Evolutionary conservation across 2,888 invertebrate genomes (phyloP).

Genomic region (Hemithea aestivaria): DNA sequence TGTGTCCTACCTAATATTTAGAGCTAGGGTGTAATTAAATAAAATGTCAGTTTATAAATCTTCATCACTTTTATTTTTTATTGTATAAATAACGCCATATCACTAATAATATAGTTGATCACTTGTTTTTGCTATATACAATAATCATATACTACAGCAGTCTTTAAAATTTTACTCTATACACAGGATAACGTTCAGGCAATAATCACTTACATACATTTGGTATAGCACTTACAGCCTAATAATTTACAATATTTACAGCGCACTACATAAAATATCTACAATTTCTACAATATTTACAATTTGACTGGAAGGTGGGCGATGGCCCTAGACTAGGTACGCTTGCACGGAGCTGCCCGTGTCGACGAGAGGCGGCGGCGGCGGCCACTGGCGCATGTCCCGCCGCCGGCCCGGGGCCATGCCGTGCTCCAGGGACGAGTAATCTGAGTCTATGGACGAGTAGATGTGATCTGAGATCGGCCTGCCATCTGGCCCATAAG

Average conservation of each 20-base stretch:
- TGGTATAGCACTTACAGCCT: slow-evolving; percentile 74
- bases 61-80: slow-evolving; percentile 71
- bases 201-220: slow-evolving; percentile 75
- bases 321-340: slow-evolving; percentile 82
- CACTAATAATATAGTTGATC: slow-evolving; percentile 75
- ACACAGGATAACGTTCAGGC: slow-evolving; percentile 77
- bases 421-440: slow-evolving; percentile 89
- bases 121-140: slow-evolving; percentile 78
- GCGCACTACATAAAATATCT: slow-evolving; percentile 42
- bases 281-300: slow-evolving; percentile 65
- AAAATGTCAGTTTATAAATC: slow-evolving; percentile 64
- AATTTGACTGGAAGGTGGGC: slow-evolving; percentile 72
- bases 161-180: slow-evolving; percentile 80
- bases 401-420: slow-evolving; percentile 72
- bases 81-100: slow-evolving; percentile 78
- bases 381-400: slow-evolving; percentile 70
- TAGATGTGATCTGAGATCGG: slow-evolving; percentile 94
- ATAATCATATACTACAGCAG: slow-evolving; percentile 78
- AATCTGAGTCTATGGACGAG: slow-evolving; percentile 93
- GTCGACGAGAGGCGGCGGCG: slow-evolving; percentile 70
- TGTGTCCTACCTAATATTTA: too few species aligned
- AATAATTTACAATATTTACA: slow-evolving; percentile 76
- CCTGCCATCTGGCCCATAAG: slow-evolving; percentile 81
- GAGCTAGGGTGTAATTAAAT: slow-evolving; percentile 30
- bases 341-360: slow-evolving; percentile 80